Evolutionary conservation across 2,113 vertebrate species (phyloP).

Genomic region (Leptosomus discolor): DNA sequence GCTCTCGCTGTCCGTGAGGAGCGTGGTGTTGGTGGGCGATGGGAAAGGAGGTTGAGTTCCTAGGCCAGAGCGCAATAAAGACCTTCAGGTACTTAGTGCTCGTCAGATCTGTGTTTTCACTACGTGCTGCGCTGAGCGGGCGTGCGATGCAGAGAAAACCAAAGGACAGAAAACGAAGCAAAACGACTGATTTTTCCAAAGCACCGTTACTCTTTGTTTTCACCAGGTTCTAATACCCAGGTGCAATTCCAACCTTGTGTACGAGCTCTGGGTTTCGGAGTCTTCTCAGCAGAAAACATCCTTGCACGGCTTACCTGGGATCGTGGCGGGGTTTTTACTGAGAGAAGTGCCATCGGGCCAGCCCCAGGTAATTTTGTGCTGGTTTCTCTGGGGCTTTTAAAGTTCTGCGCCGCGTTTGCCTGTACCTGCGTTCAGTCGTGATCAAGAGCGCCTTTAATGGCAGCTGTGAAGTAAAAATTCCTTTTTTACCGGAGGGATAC

Average conservation of each 20-base stretch:
- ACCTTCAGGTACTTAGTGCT: no score
- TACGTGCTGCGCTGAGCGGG: no score
- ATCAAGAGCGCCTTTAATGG: neutral
- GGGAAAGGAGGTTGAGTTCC: no score
- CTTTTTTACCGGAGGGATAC: neutral
- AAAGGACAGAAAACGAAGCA: neutral
- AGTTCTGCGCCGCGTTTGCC: neutral
- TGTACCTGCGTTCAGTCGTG: neutral
- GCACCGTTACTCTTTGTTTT: neutral
- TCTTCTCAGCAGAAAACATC: neutral
- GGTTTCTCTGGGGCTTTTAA: neutral
- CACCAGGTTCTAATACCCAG: neutral
- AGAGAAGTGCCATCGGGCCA: neutral
- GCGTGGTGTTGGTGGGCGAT: no score
- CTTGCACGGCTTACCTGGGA: accelerated
- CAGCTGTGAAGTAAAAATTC: neutral
- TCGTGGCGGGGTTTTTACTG: neutral
- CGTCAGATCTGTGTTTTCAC: no score
- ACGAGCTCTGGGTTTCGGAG: neutral
- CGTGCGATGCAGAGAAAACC: no score
- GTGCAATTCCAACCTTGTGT: neutral
- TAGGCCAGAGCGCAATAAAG: no score
- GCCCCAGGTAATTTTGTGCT: neutral
- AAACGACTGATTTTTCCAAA: neutral
- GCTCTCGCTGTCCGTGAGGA: no score